Base-by-base conservation (phyloP, 2,797 vertebrate genomes). In the Lateolabrax maculatus region DNA sequence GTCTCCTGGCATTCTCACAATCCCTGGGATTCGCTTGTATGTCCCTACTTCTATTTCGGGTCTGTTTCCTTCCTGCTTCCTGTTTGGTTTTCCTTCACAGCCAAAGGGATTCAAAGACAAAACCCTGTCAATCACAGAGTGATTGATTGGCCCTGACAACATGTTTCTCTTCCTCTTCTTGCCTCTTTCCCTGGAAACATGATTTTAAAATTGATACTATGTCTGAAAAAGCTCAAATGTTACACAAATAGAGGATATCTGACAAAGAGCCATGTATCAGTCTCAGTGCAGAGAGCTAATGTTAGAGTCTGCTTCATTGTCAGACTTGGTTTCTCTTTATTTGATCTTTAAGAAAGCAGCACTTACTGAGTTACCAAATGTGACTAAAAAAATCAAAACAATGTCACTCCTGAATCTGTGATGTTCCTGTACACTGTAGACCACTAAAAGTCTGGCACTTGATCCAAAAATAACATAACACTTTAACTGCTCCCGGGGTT, bases 1-100 rank as follows among this genome's bases (percentile, higher is more conserved):
- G 56, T 83, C 75, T 83, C 77, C 66, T 85, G 80, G 70, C 68
- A 73, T 71, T 62, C 79, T 70, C 57, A 73, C 76, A 39, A 79
- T 79, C 66, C 27, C 23, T 15, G 18, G 6, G 37, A 23, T 11
- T 75, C 46, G 10, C 69, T 70, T 36, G 62, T 83, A 73, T 48
- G 48, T 68, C 76, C 44, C 19, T 31, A 31, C 71, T 74, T 87
- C 79, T 83, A 79, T 87, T 90, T 67, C 52, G 43, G 27, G 69
- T 41, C 48, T 21, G 9, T 74, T 83, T 75, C 39, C 57, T 80
- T 86, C 71, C 78, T 83, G 68, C 51, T 67, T 87, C 71, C 78
- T 89, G 64, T 74, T 87, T 77, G 51, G 55, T 68, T 85, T 80
- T 52, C 27, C 53, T 69, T 67, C 55, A 75, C 9, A 48, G 61